Conservation (phyloP, 53 echinoderm and acorn worm genomes). For the Temnopleurus reevesii region DNA sequence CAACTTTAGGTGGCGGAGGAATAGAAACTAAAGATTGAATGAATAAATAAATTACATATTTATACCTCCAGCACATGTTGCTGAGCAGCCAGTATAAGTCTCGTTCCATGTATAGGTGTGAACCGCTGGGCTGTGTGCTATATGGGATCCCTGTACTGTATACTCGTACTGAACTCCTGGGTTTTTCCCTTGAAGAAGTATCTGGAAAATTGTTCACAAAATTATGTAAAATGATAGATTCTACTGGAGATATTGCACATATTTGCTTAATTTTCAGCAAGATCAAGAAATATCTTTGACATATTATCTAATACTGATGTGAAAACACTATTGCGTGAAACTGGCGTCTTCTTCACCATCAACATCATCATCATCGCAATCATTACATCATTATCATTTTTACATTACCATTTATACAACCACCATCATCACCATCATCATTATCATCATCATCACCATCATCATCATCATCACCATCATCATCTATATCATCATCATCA, state of each 20-base stretch:
- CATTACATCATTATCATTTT: slow-evolving; percentile 42
- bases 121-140: slow-evolving; percentile 28
- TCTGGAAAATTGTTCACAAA: no score
- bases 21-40: no score
- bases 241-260: no score
- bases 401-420: no score
- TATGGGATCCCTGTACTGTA: slow-evolving; percentile 24
- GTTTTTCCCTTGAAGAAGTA: slow-evolving; percentile 85
- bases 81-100: slow-evolving; percentile 77
- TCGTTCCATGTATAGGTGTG: slow-evolving; percentile 78
- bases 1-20: no score
- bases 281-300: slow-evolving; percentile 73
- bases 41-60: no score
- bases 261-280: no score
- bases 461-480: slow-evolving; percentile 50
- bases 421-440: slow-evolving; percentile 28
- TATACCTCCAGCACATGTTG: slow-evolving; percentile 89
- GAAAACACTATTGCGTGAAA: not conserved
- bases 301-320: not conserved
- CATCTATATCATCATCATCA: no score
- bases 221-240: no score
- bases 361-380: slow-evolving; percentile 44
- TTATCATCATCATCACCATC: slow-evolving; percentile 45
- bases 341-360: slow-evolving; percentile 19
- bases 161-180: slow-evolving; percentile 87